These are phyloP conservation scores for Mionectes olivaceus DNA, from an alignment of 2,797 vertebrate genomes.

Conservation along the genomic window DNA sequence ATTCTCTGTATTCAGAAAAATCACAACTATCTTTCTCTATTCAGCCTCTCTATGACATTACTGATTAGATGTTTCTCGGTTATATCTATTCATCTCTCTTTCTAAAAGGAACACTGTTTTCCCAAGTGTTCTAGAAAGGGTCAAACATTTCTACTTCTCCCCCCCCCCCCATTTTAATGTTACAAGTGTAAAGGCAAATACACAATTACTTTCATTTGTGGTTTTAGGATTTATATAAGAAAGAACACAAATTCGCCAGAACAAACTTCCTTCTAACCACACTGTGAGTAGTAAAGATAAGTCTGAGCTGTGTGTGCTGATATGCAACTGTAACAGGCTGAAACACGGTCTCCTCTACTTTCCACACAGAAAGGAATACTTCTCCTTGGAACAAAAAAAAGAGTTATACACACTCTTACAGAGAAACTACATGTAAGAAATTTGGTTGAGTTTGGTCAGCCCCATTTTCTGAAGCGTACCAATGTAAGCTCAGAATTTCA, in stretches of 20 bases:
- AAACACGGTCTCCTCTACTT: background rate
- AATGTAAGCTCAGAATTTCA: background rate
- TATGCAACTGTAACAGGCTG: background rate
- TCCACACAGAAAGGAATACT: background rate
- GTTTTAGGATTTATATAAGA: background rate
- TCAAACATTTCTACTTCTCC: background rate
- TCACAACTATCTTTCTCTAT: background rate
- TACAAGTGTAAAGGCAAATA: background rate
- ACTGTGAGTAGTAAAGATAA: background rate
- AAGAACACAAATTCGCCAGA: background rate
- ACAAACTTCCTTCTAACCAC: background rate
- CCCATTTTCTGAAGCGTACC: background rate
- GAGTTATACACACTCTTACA: accelerated
- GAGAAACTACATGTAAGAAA: background rate
- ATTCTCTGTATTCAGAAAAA: background rate
- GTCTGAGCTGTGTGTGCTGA: background rate
- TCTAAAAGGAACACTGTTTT: background rate
- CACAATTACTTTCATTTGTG: background rate
- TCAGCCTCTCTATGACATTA: background rate
- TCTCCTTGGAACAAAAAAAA: background rate
- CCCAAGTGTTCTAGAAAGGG: background rate
- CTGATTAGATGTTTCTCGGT: background rate
- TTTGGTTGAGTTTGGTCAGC: background rate
- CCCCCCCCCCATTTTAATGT: background rate
- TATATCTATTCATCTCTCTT: background rate